Evolutionary conservation across 1,140 invertebrate species (phyloP), one percentile per base, ranked within the genome.

Genomic region (Drosophila bocki): DNA sequence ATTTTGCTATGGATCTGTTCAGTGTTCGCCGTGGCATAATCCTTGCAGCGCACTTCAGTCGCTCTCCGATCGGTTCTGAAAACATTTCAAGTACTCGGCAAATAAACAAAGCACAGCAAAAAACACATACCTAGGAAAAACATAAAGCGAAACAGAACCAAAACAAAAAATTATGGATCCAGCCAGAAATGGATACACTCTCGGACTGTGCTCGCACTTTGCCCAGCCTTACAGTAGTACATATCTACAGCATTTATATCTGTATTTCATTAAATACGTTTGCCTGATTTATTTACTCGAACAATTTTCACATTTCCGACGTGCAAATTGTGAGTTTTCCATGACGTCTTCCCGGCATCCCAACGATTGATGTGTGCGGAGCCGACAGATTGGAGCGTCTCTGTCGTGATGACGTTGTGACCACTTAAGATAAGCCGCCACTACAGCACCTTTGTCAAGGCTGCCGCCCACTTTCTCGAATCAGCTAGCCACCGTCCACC

Each of bases 241-340:
- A 4, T 17, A 64, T 44, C 15, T 44, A 29, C 33, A 17, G 22
- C 7, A 37, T 71, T 41, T 74, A 82, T 70, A 67, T 72, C 47
- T 60, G 77, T 67, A 63, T 69, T 67, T 87, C 72, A 85, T 60
- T 85, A 75, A 78, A 75, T 56, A 71, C 68, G 78, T 50, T 67
- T 61, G 51, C 41, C 54, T 78, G 62, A 79, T 91, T 91, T 88
- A 91, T 88, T 90, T 91, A 84, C 81, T 75, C 59, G 60, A 79
- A 65, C 51, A 71, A 91, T 84, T 79, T 85, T 85, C 82, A 80
- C 70, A 80, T 78, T 79, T 83, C 42, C 61, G 41, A 78, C 35
- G 50, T 77, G 74, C 75, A 53, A 69, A 77, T 60, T 77, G 63
- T 64, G 61, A 67, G 80, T 54, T 54, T 77, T 78, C 69, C 65